Base-by-base conservation (phyloP, 1,140 invertebrate genomes). In the Laupala kohalensis region DNA sequence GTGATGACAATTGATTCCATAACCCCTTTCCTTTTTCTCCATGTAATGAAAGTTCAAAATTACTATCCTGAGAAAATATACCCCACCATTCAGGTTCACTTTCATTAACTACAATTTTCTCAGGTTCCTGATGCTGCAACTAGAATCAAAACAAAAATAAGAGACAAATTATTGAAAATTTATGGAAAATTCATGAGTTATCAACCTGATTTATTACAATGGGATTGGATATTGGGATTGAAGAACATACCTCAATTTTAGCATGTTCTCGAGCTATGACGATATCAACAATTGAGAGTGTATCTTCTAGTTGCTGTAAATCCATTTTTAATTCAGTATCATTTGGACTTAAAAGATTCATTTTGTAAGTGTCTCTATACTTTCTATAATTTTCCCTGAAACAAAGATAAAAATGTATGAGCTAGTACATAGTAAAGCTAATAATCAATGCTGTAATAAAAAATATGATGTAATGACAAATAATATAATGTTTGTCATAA, bases 221-320 rank as follows among this genome's bases (percentile, higher is more conserved):
- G n/a, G n/a, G n/a, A n/a, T n/a, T n/a, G n/a, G n/a, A n/a, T n/a
- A n/a, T n/a, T 37, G 15, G 30, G 6, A 37, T 37, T 4, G 2
- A 15, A 80, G 2, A 25, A 66, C 63, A 6, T 78, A 91, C 89
- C 80, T 88, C 83, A 76, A 89, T 84, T 78, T 90, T 89, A n/a
- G 90, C 90, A 74, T 93, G 87, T 79, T 92, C 90, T 74, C 91
- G 84, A 0, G 91, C 92, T 72, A 92, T 87, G 3, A 93, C 84
- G 25, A 94, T 90, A 69, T 90, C 92, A 63, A 89, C 80, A 28
- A 93, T 87, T 64, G 87, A 86, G 53, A 94, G 79, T 70, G 82
- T 84, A 74, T 92, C 90, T 80, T 94, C 92, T 67, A 90, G 85
- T 75, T 90, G 86, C 77, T 90, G 87, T 64, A 93, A 78, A 78